A percentile compares a stretch with the other conserved stretches of the same genome.
These are phyloP conservation scores for Lophius americanus DNA, from an alignment of 2,797 vertebrate species.

Conservation along the genomic window DNA sequence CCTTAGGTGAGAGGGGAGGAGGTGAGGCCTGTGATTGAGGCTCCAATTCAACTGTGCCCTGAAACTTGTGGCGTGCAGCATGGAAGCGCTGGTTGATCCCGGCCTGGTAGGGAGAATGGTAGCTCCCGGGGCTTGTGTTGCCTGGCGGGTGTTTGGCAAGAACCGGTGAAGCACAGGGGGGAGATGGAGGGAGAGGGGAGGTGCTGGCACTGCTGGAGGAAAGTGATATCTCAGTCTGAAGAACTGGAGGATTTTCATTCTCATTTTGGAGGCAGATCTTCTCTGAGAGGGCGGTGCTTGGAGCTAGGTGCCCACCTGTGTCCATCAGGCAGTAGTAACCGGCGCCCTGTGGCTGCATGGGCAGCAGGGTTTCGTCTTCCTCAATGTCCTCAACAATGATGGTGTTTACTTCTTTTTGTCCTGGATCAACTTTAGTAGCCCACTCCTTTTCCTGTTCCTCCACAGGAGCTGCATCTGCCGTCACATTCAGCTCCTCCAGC, in stretches of 20 bases:
- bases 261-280: conserved; percentile 47
- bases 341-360: conserved; percentile 46
- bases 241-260: conserved; percentile 34
- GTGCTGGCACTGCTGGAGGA: conserved; percentile 78
- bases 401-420: conserved; percentile 33
- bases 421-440: conserved; percentile 38
- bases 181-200: conserved; percentile 81
- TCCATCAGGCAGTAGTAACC: conserved; percentile 60
- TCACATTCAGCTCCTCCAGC: conserved; percentile 76
- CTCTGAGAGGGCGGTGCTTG: conserved; percentile 21
- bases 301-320: conserved; percentile 50
- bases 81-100: conserved; percentile 97
- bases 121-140: conserved; percentile 76
- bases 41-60: conserved; percentile 88
- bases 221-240: conserved; percentile 60
- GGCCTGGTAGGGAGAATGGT: conserved; percentile 94
- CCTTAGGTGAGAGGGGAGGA: conserved; percentile 68
- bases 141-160: conserved; percentile 78
- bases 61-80: conserved; percentile 94
- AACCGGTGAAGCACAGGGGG: conserved; percentile 88
- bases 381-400: conserved; percentile 70
- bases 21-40: conserved; percentile 79
- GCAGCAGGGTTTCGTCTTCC: conserved; percentile 36
- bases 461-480: conserved; percentile 32
- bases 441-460: conserved; percentile 47